Percentiles rank a stretch among this genome's conserved stretches.
Conservation (phyloP, 2,797 vertebrate genomes). For the Lithobates pipiens region DNA sequence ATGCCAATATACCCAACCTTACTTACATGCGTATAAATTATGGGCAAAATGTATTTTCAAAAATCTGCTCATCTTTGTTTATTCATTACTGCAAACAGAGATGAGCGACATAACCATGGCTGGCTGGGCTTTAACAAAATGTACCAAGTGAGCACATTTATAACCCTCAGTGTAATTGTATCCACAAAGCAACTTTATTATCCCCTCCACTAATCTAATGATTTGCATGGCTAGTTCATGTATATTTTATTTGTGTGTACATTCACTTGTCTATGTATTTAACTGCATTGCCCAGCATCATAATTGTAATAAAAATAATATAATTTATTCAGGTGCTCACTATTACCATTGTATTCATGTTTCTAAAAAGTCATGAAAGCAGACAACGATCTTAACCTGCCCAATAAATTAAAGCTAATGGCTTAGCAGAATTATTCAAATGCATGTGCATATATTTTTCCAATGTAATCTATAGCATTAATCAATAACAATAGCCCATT, state of each 20-base stretch:
- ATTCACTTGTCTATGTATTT: neutral
- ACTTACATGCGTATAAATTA: too few relatives aligned
- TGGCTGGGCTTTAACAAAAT: neutral
- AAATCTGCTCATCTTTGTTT: too few relatives aligned
- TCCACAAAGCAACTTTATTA: neutral
- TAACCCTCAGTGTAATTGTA: neutral
- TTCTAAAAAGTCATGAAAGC: neutral
- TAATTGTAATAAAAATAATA: neutral
- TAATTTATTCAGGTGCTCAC: neutral
- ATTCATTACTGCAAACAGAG: neutral
- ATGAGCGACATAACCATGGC: neutral
- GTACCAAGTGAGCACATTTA: neutral
- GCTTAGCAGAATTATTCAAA: conserved; percentile 26
- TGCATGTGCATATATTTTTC: conserved; percentile 34
- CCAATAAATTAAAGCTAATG: conserved; percentile 30
- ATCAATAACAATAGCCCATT: conserved; percentile 29
- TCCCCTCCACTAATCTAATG: neutral
- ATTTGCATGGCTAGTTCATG: neutral
- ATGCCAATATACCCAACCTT: too few relatives aligned
- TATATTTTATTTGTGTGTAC: neutral
- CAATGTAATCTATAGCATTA: conserved; percentile 7
- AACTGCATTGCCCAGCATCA: neutral
- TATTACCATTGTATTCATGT: neutral
- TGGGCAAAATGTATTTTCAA: too few relatives aligned
- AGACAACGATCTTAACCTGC: conserved; percentile 13